Evolutionary conservation across 2,888 invertebrate genomes (phyloP).

Genomic region (Eutolmus rufibarbis): DNA sequence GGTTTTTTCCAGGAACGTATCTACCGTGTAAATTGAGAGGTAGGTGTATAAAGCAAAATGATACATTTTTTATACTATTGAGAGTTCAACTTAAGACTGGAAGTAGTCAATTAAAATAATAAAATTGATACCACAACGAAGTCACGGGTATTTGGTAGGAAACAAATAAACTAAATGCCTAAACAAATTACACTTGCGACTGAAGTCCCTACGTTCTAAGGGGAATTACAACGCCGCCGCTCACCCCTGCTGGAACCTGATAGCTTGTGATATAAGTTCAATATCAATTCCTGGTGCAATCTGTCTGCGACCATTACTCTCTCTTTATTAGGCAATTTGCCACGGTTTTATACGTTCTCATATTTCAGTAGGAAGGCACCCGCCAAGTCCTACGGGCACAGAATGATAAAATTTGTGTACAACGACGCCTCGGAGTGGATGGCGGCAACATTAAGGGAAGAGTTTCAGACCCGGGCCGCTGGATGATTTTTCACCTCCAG

Average conservation of each 20-base stretch:
- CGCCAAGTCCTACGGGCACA: background rate
- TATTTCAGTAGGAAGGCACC: background rate
- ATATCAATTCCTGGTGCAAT: background rate
- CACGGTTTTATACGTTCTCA: background rate
- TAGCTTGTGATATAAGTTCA: background rate
- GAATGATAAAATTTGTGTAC: background rate
- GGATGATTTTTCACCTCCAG: background rate
- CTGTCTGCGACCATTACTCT: slow-evolving; percentile 6
- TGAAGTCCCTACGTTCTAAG: background rate
- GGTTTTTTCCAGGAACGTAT: too few relatives aligned
- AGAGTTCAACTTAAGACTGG: too few relatives aligned
- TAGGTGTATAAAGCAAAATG: too few relatives aligned
- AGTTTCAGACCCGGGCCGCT: background rate
- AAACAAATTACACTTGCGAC: background rate
- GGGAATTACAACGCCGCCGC: background rate
- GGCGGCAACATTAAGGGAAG: background rate
- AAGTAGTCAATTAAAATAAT: too few relatives aligned
- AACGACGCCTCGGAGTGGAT: background rate
- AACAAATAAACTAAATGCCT: too few relatives aligned
- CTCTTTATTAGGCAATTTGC: slow-evolving; percentile 10
- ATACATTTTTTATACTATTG: too few relatives aligned
- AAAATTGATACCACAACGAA: too few relatives aligned
- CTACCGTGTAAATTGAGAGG: too few relatives aligned
- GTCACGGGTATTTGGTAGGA: too few relatives aligned
- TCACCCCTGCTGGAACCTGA: background rate